These are phyloP conservation scores for Smittia aterrima DNA, from an alignment of 2,888 invertebrate species.

Conservation along the genomic window DNA sequence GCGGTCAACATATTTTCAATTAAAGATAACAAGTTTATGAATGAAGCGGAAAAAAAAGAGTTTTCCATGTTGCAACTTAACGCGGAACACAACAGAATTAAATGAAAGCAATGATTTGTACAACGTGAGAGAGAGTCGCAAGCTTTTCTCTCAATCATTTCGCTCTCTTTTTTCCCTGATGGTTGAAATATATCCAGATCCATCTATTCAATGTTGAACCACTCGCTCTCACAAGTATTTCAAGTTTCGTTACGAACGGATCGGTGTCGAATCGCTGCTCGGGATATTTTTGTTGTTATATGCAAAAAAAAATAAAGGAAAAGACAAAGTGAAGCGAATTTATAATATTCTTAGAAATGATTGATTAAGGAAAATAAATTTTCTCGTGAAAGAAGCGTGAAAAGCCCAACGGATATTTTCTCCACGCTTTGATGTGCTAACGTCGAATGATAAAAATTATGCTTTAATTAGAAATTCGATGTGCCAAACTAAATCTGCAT, in stretches of 20 bases:
- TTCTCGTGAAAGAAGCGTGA: slow-evolving; percentile 10
- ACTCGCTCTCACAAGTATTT: slow-evolving; percentile 33
- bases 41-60: not conserved
- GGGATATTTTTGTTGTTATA: not conserved
- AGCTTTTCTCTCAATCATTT: not conserved
- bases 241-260: slow-evolving; percentile 32
- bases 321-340: not conserved
- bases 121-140: not conserved
- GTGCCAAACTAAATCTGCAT: slow-evolving; percentile 13
- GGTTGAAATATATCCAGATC: not conserved
- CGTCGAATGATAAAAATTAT: not conserved
- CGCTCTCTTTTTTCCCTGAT: not conserved
- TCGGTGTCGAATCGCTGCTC: not conserved
- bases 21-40: not conserved
- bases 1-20: not conserved
- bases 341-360: not conserved
- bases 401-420: not conserved
- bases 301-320: not conserved
- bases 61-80: too few relatives aligned
- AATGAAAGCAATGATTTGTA: too few relatives aligned
- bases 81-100: too few relatives aligned
- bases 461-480: slow-evolving; percentile 35
- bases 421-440: slow-evolving; percentile 3
- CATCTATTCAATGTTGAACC: not conserved
- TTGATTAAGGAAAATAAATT: slow-evolving; percentile 14